Evolutionary conservation across 2,113 vertebrate species (phyloP), one percentile per base, ranked within the genome.

Genomic region (Hippocampus zosterae): DNA sequence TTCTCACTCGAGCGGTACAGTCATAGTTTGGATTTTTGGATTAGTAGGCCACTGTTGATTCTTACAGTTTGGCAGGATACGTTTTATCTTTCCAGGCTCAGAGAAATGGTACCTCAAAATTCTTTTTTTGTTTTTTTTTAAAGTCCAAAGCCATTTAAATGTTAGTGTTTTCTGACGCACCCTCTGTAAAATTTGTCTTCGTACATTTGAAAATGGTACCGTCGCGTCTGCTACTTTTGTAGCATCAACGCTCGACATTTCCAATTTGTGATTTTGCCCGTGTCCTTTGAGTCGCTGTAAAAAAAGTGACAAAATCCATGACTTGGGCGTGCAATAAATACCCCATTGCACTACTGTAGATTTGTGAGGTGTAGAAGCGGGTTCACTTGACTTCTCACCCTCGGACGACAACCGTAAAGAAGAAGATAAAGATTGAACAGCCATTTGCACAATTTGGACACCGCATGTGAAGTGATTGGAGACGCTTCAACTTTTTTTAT

Each of bases 401-500:
- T 44, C 41, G 5, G 21, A 64, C 40, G 27, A 65, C n/a, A 8
- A 6, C 9, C 69, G 61, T 41, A 67, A 75, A 70, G 1, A 19
- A 60, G 75, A 61, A 70, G 73, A 80, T 81, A 78, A 71, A 74
- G 67, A 74, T 75, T 79, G 46, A 73, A 69, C 44, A 61, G 68
- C 77, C 68, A 67, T 80, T 85, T 77, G 59, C 73, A 76, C 76
- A 77, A 78, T 81, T 37, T 84, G 76, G 65, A 70, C 66, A 4
- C 79, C 81, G 78, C 68, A 67, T 57, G 69, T 74, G 27, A 74
- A 75, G 72, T 27, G 69, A 69, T 53, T 69, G 2, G 18, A 67
- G 27, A 66, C 27, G 16, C 55, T 83, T 73, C 23, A 71, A 73
- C 71, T 80, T 71, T 82, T 87, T 68, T 56, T 25, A 12, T 23